Evolutionary conservation across 2,113 vertebrate species (phyloP).

Genomic region (Campylorhamphus procurvoides): DNA sequence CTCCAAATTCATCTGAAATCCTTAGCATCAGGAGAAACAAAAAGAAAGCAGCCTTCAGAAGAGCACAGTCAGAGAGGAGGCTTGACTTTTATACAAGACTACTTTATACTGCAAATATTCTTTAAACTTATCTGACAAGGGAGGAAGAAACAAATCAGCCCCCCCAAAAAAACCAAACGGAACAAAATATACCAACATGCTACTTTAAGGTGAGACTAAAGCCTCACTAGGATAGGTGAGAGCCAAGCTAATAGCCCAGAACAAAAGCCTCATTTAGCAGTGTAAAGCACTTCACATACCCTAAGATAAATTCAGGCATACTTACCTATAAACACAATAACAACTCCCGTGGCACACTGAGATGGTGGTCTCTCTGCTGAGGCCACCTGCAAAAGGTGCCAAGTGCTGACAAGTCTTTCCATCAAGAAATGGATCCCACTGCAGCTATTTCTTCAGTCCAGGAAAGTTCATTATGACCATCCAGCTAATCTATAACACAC

Average conservation of each 20-base stretch:
- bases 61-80: background rate
- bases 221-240: background rate
- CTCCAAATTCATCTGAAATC: background rate
- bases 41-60: background rate
- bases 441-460: background rate
- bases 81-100: background rate
- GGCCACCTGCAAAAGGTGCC: background rate
- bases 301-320: background rate
- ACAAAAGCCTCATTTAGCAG: background rate
- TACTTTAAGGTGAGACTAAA: background rate
- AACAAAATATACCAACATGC: background rate
- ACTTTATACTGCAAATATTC: background rate
- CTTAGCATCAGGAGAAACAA: background rate
- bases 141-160: background rate
- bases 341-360: background rate
- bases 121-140: background rate
- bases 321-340: background rate
- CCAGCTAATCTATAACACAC: background rate
- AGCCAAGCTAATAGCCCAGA: background rate
- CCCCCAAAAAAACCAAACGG: background rate
- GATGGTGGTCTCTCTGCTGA: background rate
- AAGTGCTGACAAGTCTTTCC: background rate
- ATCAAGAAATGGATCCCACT: background rate
- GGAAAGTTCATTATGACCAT: background rate
- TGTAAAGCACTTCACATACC: background rate